Evolutionary conservation across 2,113 vertebrate genomes (phyloP).

Genomic region (Chlamydotis undulata): DNA sequence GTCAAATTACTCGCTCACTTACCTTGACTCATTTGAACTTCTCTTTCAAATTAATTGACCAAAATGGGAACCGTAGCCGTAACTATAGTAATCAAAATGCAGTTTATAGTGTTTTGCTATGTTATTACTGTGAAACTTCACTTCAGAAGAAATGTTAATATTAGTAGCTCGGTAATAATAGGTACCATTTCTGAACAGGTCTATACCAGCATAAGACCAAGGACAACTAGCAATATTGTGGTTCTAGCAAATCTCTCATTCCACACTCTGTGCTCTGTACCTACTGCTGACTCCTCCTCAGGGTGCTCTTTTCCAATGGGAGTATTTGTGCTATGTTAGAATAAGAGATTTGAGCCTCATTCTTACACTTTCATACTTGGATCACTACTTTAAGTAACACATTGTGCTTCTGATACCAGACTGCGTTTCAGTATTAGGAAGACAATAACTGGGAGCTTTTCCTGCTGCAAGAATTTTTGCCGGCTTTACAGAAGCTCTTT

Average conservation of each 20-base stretch:
- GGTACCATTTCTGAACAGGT: not conserved
- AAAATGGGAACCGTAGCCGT: not conserved
- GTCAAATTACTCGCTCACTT: not conserved
- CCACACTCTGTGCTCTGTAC: not conserved
- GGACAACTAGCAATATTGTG: not conserved
- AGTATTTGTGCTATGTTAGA: not conserved
- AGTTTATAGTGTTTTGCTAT: not conserved
- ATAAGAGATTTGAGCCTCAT: not conserved
- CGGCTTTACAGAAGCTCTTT: not conserved
- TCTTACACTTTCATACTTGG: not conserved
- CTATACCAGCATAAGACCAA: not conserved
- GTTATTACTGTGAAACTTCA: not conserved
- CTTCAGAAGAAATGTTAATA: not conserved
- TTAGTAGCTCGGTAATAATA: not conserved
- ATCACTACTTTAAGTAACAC: not conserved
- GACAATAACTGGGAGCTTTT: not conserved
- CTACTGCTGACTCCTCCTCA: not conserved
- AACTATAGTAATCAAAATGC: not conserved
- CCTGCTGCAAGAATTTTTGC: not conserved
- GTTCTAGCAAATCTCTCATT: not conserved
- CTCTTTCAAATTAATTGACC: not conserved
- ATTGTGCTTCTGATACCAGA: rapidly evolving
- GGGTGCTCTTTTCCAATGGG: not conserved
- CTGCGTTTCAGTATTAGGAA: not conserved
- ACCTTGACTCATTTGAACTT: not conserved